phyloP scores from a whole-genome alignment of 2,797 vertebrate species.

The Coregonus sp. region DNA sequence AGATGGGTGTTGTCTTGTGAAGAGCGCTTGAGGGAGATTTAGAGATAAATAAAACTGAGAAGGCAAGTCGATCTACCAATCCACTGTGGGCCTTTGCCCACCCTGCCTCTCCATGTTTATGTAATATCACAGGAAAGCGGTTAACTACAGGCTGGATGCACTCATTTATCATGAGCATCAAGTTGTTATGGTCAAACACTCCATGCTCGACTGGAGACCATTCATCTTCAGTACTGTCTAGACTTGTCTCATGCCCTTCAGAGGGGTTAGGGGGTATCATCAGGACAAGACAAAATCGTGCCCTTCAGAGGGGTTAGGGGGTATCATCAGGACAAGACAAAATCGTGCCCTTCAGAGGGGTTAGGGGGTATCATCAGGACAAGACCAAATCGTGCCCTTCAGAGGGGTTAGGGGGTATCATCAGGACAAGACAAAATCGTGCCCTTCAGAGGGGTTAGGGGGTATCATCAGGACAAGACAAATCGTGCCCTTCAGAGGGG shows the following conservation, averaged over 20 bases:
- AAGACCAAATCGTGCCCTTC: no score
- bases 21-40: slow-evolving; percentile 15
- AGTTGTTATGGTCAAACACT: slow-evolving; percentile 50
- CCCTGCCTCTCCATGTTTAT: slow-evolving; percentile 49
- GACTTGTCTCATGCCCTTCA: slow-evolving; percentile 26
- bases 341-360: no score
- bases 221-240: slow-evolving; percentile 42
- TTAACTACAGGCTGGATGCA: slow-evolving; percentile 41
- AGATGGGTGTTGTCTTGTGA: background rate
- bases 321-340: no score
- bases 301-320: no score
- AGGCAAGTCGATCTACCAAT: background rate
- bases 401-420: no score
- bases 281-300: slow-evolving; percentile 1
- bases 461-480: background rate
- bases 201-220: slow-evolving; percentile 50
- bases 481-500: no score
- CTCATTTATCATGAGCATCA: slow-evolving; percentile 56
- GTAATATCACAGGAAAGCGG: slow-evolving; percentile 45
- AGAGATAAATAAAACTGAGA: slow-evolving; percentile 5
- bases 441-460: no score
- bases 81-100: slow-evolving; percentile 9
- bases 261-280: slow-evolving; percentile 42
- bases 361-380: no score
- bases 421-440: no score